A percentile compares a stretch with the other conserved stretches of the same genome.
These are phyloP conservation scores for Brachystomella parvula DNA, from an alignment of 1,140 invertebrate genomes.

Conservation along the genomic window DNA sequence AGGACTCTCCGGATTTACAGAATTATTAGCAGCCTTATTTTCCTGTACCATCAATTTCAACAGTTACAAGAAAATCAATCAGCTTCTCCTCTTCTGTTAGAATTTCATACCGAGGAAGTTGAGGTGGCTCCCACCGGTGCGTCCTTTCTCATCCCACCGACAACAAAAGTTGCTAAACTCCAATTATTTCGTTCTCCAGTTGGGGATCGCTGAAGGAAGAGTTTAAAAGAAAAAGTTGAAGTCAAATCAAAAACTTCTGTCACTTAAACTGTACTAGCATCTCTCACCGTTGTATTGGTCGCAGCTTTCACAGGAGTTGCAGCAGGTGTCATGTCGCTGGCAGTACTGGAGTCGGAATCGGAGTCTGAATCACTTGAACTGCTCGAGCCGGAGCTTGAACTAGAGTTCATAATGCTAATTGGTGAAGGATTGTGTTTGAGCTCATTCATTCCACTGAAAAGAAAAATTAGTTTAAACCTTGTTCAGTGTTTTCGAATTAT, in stretches of 20 bases:
- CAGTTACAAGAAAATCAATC: not conserved
- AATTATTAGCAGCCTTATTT: not conserved
- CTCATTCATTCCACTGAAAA: conserved; percentile 19
- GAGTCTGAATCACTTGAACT: conserved; percentile 20
- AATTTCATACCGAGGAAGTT: not conserved
- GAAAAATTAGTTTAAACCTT: not conserved
- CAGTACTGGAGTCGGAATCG: not conserved
- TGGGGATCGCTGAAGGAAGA: not conserved
- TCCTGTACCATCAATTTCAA: not conserved
- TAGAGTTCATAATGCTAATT: conserved; percentile 28
- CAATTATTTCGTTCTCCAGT: conserved; percentile 5
- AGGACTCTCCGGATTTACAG: not conserved
- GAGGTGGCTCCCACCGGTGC: not conserved
- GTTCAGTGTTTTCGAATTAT: too few species aligned
- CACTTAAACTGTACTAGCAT: not conserved
- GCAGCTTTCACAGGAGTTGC: not conserved
- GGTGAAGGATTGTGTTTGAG: conserved; percentile 27
- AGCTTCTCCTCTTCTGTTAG: not conserved
- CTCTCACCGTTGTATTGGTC: not conserved
- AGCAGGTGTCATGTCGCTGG: not conserved
- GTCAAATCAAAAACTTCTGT: not conserved
- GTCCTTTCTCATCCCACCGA: not conserved
- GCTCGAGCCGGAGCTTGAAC: conserved; percentile 29
- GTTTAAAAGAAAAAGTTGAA: not conserved
- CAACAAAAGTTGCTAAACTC: not conserved